Evolutionary conservation across 2,888 invertebrate genomes (phyloP), one percentile per base, ranked within the genome.

Genomic region (Mellilla xanthometata): DNA sequence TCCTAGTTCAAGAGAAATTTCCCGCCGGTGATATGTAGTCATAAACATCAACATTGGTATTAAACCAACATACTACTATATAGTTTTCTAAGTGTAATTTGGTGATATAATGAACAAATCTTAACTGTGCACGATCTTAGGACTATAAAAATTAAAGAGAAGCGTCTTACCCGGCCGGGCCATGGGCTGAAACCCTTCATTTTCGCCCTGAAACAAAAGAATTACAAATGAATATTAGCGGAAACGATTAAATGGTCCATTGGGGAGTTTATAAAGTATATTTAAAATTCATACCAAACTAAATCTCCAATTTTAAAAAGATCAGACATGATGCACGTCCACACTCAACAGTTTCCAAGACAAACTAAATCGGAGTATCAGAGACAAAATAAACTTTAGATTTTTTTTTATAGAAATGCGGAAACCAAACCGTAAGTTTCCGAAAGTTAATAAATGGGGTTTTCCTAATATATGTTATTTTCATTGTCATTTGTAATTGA

Each of bases 141-240:
- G 15, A 39, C 15, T 40, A 51, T 58, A 59, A 65, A 67, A 67
- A 56, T n/a, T 62, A 65, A 72, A 71, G 61, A 57, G 65, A 72
- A 69, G 72, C 81, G 78, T 93, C 96, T 95, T 93, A 98, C 97
- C 93, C 96, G 95, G 88, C 97, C 97, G 55, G 98, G 98, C 98
- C 98, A 98, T 57, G 97, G 96, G 61, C 97, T 95, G 91, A 96
- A 98, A 65, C 97, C 96, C 92, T 97, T 98, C 97, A 98, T 97
- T 93, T 97, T 98, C 47, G 98, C 97, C 98, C 98, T 98, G 93
- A 73, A 89, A 89, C 87, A 88, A 88, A 73, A 47, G 67, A 56
- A 62, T 40, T 38, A 55, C 36, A 13, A 36, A 46, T 69, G 68
- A 65, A 30, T 49, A 35, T 33, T 50, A 52, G 39, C 32, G 12